Evolutionary conservation across 2,113 vertebrate genomes (phyloP), one percentile per base, ranked within the genome.

Genomic region (Anguilla japonica): DNA sequence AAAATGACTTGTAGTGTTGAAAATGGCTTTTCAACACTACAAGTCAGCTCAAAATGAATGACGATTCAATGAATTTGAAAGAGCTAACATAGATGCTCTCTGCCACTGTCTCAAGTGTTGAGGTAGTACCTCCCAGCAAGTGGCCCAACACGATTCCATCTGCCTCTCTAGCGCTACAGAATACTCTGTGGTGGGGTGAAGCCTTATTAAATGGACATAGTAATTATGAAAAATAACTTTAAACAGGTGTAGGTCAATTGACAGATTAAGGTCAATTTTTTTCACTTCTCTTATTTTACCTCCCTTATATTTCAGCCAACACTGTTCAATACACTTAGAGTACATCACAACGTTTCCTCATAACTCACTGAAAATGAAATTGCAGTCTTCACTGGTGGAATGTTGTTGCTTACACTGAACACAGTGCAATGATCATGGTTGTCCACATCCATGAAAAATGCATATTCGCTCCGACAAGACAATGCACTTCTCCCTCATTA

Each of bases 401-500:
- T 75, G n/a, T 75, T 34, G 71, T 34, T 75, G 26, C 71, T 75
- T 75, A 34, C 71, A 29, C n/a, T 75, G 71, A 75, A 75, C 71
- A 75, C 60, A 60, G 57, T 20, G 57, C 20, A 22, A n/a, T 34
- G 29, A 34, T n/a, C 71, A 75, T 34, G 71, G 71, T 75, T 75
- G 26, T 34, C 71, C 71, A 34, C 26, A 75, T 75, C 29, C 71
- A 75, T 75, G 22, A 75, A 75, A 75, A 75, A 75, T 75, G n/a
- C 29, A 75, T 75, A n/a, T 75, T 75, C 26, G 1, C 71, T 75
- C 71, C 3, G 26, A 75, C 71, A 75, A 75, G 71, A 75, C 71
- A 75, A 75, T 75, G 71, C 71, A 75, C 71, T 75, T 34, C n/a
- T 14, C 13, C 71, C 71, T 75, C 71, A 75, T 75, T 75, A 75